Evolutionary conservation across 2,113 vertebrate species (phyloP), one percentile per base, ranked within the genome.

Genomic region (Rhabdornis inornatus): DNA sequence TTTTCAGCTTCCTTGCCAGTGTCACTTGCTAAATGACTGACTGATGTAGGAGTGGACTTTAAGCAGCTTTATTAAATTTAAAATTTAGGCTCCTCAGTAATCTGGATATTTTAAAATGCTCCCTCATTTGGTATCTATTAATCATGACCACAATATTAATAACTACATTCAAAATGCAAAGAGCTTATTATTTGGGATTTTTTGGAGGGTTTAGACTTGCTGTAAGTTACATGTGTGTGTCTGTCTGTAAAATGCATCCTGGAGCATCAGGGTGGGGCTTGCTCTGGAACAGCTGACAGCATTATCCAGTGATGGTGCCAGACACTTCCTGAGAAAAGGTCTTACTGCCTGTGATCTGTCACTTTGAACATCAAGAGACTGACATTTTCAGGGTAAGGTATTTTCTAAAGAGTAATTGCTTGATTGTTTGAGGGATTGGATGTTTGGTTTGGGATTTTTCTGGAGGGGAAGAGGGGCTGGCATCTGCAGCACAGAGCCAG

Each of bases 391-490:
- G 18, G 13, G 33, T n/a, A 14, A 72, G 17, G 1, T 33, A 14
- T 21, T 87, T 91, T 17, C 44, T 52, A 10, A 60, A 53, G 42
- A 55, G 39, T 13, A 33, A 2, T 21, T 21, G 12, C 19, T 59
- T 59, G 68, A 4, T 63, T 76, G 13, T n/a, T 69, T 63, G 21
- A 6, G 12, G 17, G 40, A 9, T 27, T 45, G 40, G 20, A 4
- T 39, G 53, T 24, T 52, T 37, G 10, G 10, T 52, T 57, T 57
- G 42, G 35, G 19, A 1, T 39, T 59, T 52, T 66, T 59, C 17
- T 31, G 2, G 11, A 4, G 1, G 4, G 1, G 5, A 17, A 31
- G 5, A 21, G 15, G 9, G 16, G 30, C 24, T 19, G 15, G 27
- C 10, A 6, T 70, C 50, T 60, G 16, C 50, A 64, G 37, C 60